Conservation (phyloP, 2,797 vertebrate species). For the Sarcoramphus papa region DNA sequence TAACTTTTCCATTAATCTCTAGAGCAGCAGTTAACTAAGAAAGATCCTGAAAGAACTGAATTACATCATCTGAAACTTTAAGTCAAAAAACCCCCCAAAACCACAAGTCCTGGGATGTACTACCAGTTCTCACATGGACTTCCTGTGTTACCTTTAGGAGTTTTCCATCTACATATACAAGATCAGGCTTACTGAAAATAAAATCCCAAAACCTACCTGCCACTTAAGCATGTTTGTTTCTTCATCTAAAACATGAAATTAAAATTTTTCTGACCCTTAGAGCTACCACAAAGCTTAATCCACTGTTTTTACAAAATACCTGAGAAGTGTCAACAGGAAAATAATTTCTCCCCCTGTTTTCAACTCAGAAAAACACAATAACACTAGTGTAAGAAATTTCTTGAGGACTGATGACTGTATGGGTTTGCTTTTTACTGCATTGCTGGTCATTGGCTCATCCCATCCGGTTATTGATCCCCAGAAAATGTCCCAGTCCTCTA, state of each 20-base stretch:
- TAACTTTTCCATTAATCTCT: not conserved
- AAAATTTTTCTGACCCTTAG: not conserved
- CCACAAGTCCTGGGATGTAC: not conserved
- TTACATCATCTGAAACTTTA: not conserved
- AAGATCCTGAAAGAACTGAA: not conserved
- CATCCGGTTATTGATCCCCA: slow-evolving; percentile 38
- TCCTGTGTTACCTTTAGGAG: not conserved
- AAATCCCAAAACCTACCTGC: not conserved
- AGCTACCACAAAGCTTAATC: not conserved
- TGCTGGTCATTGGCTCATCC: slow-evolving; percentile 31
- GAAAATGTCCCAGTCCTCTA: slow-evolving; percentile 47
- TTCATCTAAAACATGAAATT: not conserved
- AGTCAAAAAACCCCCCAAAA: not conserved
- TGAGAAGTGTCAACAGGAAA: not conserved
- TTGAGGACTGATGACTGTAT: slow-evolving; percentile 27
- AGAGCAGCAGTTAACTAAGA: not conserved
- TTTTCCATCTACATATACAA: not conserved
- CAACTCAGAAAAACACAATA: slow-evolving; percentile 47
- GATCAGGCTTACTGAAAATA: not conserved
- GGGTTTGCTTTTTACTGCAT: slow-evolving; percentile 48
- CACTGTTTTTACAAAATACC: not conserved
- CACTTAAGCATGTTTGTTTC: not conserved
- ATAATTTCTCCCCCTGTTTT: slow-evolving; percentile 39
- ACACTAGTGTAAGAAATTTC: not conserved
- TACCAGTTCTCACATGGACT: not conserved